Conservation (phyloP, 1,140 invertebrate species). For the Drosophila melanica region DNA sequence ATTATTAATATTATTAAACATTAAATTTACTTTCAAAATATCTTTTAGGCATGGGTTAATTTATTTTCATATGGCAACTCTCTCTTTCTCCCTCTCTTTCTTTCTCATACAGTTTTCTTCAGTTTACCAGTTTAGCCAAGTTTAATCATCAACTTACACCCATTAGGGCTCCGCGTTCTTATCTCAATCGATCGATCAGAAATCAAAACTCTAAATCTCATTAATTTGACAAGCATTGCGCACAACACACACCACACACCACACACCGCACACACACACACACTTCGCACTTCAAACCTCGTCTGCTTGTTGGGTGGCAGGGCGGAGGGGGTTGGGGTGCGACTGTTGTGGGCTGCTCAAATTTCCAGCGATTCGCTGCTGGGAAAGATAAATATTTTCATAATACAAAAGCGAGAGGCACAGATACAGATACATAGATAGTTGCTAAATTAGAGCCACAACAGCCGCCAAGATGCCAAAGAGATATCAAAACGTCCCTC, state of each 20-base stretch:
- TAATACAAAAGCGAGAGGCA: constrained; percentile 28
- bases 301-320: too few relatives aligned
- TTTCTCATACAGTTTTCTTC: too few relatives aligned
- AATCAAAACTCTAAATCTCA: constrained; percentile 77
- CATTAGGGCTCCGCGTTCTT: constrained; percentile 18
- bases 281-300: constrained; percentile 4
- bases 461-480: constrained; percentile 35
- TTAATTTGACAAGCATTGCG: constrained; percentile 70
- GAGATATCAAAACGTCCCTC: not conserved
- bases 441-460: constrained; percentile 36
- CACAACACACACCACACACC: constrained; percentile 32
- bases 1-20: not conserved
- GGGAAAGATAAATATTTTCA: constrained; percentile 78
- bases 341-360: constrained; percentile 15
- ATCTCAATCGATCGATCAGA: constrained; percentile 71
- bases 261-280: constrained; percentile 15
- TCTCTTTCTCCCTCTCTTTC: not conserved
- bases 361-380: constrained; percentile 36
- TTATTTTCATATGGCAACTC: not conserved
- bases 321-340: not conserved
- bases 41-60: not conserved
- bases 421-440: constrained; percentile 26
- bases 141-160: constrained; percentile 8
- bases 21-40: not conserved
- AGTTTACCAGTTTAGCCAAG: too few relatives aligned